Percentiles rank a stretch among this genome's conserved stretches.
Conservation (phyloP, 2,888 invertebrate genomes). For the Invenusta paracnida region DNA sequence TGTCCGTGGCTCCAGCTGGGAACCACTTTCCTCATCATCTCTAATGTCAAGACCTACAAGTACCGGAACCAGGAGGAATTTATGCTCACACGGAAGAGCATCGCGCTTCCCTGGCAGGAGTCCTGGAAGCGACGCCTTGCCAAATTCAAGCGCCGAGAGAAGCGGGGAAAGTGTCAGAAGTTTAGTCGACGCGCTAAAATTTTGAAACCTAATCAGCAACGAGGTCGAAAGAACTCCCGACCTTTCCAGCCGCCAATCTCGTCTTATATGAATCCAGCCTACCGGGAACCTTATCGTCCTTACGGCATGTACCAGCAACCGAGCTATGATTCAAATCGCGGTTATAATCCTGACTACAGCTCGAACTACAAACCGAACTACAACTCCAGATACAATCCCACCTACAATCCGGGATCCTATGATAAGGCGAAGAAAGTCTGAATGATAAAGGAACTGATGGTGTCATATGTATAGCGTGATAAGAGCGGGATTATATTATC, state of each 20-base stretch:
- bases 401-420: too few relatives aligned
- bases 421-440: too few relatives aligned
- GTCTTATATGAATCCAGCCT: background rate
- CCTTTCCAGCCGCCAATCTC: background rate
- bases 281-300: background rate
- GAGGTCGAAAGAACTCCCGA: background rate
- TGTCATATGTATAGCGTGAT: too few relatives aligned
- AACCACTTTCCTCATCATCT: conserved; percentile 14
- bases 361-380: background rate
- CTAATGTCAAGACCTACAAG: conserved; percentile 26
- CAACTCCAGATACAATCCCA: background rate
- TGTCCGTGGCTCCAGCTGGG: conserved; percentile 29
- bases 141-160: conserved; percentile 20
- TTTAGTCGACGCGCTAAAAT: background rate
- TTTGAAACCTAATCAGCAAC: background rate
- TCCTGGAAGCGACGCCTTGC: conserved; percentile 34
- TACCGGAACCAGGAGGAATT: conserved; percentile 23
- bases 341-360: background rate
- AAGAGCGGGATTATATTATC: too few relatives aligned
- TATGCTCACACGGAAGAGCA: conserved; percentile 24
- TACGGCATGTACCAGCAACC: background rate
- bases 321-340: background rate
- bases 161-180: conserved; percentile 24
- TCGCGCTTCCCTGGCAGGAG: conserved; percentile 31
- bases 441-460: too few relatives aligned